These are phyloP conservation scores for Palloptera scutellata DNA, from an alignment of 2,888 invertebrate species.

Conservation along the genomic window DNA sequence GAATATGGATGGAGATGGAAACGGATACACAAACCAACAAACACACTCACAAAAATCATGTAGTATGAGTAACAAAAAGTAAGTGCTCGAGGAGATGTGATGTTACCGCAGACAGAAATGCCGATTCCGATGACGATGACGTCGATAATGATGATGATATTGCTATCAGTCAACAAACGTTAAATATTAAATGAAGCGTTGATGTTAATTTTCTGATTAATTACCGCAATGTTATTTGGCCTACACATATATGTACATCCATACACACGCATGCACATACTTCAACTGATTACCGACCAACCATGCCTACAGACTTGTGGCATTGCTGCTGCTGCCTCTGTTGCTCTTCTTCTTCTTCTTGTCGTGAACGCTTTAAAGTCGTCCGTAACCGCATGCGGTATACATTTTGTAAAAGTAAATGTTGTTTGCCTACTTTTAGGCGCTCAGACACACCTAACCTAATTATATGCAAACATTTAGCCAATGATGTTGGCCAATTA, in stretches of 20 bases:
- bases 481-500: slow-evolving; percentile 53
- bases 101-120: slow-evolving; percentile 3
- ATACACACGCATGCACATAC: background rate
- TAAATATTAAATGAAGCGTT: slow-evolving; percentile 65
- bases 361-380: background rate
- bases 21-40: background rate
- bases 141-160: background rate
- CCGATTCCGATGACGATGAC: too few species aligned
- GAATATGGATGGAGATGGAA: background rate
- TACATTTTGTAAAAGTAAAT: background rate
- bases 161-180: slow-evolving; percentile 46
- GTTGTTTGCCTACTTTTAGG: slow-evolving; percentile 49
- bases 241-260: background rate
- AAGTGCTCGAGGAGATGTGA: background rate
- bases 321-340: background rate
- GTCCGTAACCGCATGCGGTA: too few species aligned
- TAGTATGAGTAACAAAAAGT: background rate
- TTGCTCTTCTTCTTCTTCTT: slow-evolving; percentile 5
- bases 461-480: slow-evolving; percentile 54
- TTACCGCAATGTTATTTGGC: slow-evolving; percentile 50
- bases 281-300: too few species aligned
- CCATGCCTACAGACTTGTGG: slow-evolving; percentile 4
- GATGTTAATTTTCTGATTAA: slow-evolving; percentile 65
- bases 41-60: background rate
- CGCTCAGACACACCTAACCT: slow-evolving; percentile 43